Evolutionary conservation across 2,113 vertebrate species (phyloP).

Genomic region (Grus americana): DNA sequence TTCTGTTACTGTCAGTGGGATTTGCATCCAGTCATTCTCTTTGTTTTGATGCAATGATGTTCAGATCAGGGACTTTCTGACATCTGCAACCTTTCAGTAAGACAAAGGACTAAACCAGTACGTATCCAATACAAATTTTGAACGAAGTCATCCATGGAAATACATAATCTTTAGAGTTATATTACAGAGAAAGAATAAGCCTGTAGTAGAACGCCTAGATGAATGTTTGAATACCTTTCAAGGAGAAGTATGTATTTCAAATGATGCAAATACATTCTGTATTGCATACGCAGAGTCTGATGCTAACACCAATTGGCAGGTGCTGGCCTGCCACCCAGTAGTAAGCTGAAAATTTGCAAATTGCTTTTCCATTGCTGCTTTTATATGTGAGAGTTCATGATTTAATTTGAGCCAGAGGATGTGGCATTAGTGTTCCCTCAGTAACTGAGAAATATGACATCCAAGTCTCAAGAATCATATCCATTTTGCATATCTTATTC

Average conservation of each 20-base stretch:
- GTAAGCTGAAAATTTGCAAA: not conserved
- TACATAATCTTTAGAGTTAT: not conserved
- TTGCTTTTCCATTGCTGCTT: not conserved
- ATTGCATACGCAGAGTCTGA: not conserved
- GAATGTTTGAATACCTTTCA: not conserved
- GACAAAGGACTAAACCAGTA: not conserved
- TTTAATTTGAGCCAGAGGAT: not conserved
- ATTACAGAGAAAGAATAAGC: not conserved
- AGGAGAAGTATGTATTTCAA: not conserved
- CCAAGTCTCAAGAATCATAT: not conserved
- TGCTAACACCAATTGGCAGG: not conserved
- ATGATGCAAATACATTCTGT: not conserved
- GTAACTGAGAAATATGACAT: not conserved
- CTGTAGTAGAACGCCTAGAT: not conserved
- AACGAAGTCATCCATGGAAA: not conserved
- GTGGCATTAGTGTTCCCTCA: not conserved
- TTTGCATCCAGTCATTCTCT: not conserved
- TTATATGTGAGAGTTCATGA: not conserved
- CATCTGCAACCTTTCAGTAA: not conserved
- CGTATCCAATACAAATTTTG: not conserved
- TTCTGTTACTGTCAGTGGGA: not conserved
- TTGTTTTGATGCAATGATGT: fast-evolving
- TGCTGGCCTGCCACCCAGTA: not conserved
- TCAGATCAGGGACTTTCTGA: not conserved
- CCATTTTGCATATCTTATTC: not conserved